These are phyloP conservation scores for Tupaia tana DNA, from an alignment of 2,113 vertebrate genomes.

Conservation along the genomic window DNA sequence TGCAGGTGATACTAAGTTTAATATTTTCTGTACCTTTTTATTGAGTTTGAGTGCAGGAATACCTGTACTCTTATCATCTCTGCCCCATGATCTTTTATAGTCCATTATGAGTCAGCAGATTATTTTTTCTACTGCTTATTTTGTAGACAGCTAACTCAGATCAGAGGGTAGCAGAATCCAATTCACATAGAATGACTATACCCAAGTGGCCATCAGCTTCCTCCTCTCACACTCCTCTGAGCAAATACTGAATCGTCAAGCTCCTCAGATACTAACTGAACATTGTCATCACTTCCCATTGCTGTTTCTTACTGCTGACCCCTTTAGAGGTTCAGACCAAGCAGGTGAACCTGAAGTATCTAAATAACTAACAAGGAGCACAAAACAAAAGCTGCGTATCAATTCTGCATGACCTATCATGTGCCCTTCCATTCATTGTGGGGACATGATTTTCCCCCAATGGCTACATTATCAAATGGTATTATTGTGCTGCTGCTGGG, in stretches of 20 bases:
- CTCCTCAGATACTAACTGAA: background rate
- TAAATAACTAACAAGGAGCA: background rate
- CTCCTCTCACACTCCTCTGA: background rate
- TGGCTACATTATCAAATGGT: background rate
- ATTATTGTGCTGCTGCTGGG: background rate
- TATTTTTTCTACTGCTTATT: background rate
- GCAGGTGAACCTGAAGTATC: background rate
- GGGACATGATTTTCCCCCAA: background rate
- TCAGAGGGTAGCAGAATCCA: background rate
- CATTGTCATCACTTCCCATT: background rate
- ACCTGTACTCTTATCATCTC: background rate
- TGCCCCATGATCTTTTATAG: background rate
- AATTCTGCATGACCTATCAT: background rate
- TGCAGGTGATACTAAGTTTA: background rate
- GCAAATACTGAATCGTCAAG: background rate
- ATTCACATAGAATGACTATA: background rate
- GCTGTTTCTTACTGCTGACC: background rate
- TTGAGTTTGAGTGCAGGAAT: background rate
- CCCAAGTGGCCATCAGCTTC: background rate
- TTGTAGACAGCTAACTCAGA: background rate
- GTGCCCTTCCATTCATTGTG: background rate
- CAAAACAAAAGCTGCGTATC: slow-evolving; percentile 21
- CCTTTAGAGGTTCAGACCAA: background rate
- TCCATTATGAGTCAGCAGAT: background rate
- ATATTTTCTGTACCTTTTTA: background rate